Conservation (phyloP, 2,888 invertebrate genomes). For the Habrosyne pyritoides region DNA sequence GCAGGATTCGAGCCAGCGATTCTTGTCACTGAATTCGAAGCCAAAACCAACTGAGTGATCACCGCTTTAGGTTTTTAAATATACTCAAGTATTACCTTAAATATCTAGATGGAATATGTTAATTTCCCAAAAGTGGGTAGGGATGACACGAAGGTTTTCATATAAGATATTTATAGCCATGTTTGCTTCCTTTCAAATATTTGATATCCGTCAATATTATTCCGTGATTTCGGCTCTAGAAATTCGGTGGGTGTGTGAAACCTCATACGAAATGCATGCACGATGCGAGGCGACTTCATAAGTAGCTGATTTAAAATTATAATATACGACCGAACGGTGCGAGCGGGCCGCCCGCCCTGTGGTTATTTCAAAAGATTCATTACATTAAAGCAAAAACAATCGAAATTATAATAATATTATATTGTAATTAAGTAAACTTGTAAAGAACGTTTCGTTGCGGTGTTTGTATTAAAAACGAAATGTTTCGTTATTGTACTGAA, state of each 20-base stretch:
- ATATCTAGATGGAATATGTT: too few relatives aligned
- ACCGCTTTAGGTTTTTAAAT: too few relatives aligned
- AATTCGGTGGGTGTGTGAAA: conserved; percentile 43
- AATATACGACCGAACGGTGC: conserved; percentile 43
- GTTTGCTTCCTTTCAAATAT: background rate
- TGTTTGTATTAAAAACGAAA: background rate
- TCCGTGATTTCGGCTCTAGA: conserved; percentile 31
- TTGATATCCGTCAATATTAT: conserved; percentile 12
- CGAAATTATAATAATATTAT: background rate
- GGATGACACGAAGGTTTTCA: too few relatives aligned
- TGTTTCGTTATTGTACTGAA: background rate
- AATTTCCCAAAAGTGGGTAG: too few relatives aligned
- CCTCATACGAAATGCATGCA: conserved; percentile 56
- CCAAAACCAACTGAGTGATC: too few relatives aligned
- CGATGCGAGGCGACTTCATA: conserved; percentile 50
- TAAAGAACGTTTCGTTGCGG: background rate
- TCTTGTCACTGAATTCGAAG: too few relatives aligned
- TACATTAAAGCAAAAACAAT: conserved; percentile 5
- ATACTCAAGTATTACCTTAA: too few relatives aligned
- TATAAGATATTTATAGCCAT: background rate
- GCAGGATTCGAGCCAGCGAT: too few relatives aligned
- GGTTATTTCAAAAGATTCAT: conserved; percentile 1
- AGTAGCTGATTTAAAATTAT: conserved; percentile 67
- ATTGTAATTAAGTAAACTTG: background rate
- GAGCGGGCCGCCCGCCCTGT: background rate